phyloP scores from a whole-genome alignment of 53 echinoderm and acorn worm genomes.

The Echinometra lucunter region DNA sequence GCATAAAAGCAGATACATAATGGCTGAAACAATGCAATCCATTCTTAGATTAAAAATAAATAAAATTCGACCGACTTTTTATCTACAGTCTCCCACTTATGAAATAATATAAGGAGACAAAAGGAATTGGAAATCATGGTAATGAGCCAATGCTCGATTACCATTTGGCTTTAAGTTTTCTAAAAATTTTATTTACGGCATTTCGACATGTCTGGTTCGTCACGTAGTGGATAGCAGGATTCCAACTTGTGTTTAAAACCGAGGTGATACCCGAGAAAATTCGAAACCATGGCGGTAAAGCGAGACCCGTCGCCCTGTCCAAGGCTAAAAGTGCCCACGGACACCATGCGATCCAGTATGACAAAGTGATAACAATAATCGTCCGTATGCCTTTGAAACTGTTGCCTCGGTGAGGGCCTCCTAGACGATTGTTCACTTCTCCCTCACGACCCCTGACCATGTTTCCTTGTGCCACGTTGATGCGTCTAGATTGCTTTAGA shows the following conservation, averaged over 20 bases:
- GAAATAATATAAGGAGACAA: too few species aligned
- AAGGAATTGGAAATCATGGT: too few species aligned
- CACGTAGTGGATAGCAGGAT: neutral
- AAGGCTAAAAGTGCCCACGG: neutral
- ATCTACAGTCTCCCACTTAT: neutral
- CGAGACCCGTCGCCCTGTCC: neutral
- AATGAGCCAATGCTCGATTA: neutral
- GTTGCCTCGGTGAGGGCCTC: neutral
- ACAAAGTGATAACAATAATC: neutral
- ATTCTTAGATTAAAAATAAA: neutral
- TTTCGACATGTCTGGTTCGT: neutral
- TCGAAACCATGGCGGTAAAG: neutral
- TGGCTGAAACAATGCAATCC: neutral
- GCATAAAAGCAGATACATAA: neutral
- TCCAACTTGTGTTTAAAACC: neutral
- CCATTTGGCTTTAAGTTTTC: neutral
- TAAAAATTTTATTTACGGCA: neutral
- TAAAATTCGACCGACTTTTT: neutral
- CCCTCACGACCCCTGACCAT: neutral
- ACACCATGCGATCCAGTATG: conserved; percentile 5
- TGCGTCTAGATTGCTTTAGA: conserved; percentile 1
- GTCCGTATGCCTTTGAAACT: conserved; percentile 44
- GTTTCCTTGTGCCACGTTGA: neutral
- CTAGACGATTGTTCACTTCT: neutral
- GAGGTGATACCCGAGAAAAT: neutral